These are phyloP conservation scores for Apistogramma diplotaenia DNA, from an alignment of 2,113 vertebrate species.

Conservation along the genomic window DNA sequence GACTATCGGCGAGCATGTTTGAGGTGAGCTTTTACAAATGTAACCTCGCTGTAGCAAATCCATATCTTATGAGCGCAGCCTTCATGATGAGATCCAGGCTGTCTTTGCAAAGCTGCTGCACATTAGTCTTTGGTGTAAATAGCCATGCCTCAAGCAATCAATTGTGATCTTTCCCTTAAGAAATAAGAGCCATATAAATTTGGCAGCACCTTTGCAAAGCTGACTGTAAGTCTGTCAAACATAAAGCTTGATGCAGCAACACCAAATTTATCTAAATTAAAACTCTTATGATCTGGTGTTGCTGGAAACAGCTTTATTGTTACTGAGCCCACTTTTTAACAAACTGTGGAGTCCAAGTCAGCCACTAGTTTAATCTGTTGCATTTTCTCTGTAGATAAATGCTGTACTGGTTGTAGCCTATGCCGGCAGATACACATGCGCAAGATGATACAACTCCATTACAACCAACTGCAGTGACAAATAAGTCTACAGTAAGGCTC, in stretches of 20 bases:
- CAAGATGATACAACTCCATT: neutral
- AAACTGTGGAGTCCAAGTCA: too few relatives aligned
- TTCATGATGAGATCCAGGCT: conserved; percentile 1
- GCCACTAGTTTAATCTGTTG: neutral
- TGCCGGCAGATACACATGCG: neutral
- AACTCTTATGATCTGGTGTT: too few relatives aligned
- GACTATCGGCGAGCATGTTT: neutral
- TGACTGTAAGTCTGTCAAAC: conserved; percentile 21
- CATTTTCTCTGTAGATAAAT: neutral
- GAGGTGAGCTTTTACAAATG: neutral
- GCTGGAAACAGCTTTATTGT: too few relatives aligned
- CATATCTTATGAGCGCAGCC: conserved; percentile 4
- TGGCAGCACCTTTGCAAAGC: conserved; percentile 21
- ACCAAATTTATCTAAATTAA: neutral
- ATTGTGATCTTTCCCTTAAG: neutral
- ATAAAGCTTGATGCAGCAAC: conserved; percentile 15
- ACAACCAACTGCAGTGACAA: neutral
- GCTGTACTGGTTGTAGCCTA: neutral
- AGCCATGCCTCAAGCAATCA: conserved; percentile 9
- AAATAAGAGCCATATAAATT: conserved; percentile 26
- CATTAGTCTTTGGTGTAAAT: conserved; percentile 22
- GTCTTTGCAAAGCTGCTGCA: conserved; percentile 12
- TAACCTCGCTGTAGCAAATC: neutral
- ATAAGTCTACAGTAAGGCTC: neutral
- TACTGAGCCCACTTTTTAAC: too few relatives aligned